Conservation (phyloP, 2,888 invertebrate genomes). For the Harmothoe impar region DNA sequence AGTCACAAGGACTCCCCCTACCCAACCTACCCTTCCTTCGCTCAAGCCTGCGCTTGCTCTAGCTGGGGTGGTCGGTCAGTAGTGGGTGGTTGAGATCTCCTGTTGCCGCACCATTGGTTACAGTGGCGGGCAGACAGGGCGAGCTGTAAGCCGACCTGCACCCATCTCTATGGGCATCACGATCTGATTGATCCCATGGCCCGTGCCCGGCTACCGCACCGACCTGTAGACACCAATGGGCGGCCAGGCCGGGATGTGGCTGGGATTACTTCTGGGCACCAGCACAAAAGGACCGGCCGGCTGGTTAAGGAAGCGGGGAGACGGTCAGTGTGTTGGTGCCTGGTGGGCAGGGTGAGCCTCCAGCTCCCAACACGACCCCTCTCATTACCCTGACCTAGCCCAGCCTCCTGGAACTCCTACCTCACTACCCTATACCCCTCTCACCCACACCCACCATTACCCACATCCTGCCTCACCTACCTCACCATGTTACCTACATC, state of each 20-base stretch:
- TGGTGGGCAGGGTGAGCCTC: no score
- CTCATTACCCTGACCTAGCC: neutral
- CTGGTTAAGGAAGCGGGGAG: neutral
- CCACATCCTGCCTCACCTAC: neutral
- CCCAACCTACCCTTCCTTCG: neutral
- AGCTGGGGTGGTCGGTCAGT: neutral
- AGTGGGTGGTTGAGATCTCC: conserved; percentile 2
- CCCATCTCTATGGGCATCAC: conserved; percentile 57
- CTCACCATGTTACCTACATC: no score
- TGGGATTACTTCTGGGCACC: conserved; percentile 9
- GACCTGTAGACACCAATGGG: conserved; percentile 15
- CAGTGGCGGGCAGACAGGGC: neutral
- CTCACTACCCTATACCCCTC: neutral
- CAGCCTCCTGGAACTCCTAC: neutral
- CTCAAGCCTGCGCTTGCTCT: neutral
- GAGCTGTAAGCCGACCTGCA: neutral
- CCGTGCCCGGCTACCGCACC: neutral
- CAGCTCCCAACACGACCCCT: neutral
- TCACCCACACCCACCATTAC: neutral
- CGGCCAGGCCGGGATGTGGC: neutral
- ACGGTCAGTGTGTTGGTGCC: neutral
- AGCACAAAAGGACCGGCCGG: conserved; percentile 9
- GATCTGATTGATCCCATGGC: conserved; percentile 36
- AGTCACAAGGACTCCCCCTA: neutral
- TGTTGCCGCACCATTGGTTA: conserved; percentile 36